Evolutionary conservation across 2,888 invertebrate species (phyloP), one percentile per base, ranked within the genome.

Genomic region (Branchipolynoe longqiensis): DNA sequence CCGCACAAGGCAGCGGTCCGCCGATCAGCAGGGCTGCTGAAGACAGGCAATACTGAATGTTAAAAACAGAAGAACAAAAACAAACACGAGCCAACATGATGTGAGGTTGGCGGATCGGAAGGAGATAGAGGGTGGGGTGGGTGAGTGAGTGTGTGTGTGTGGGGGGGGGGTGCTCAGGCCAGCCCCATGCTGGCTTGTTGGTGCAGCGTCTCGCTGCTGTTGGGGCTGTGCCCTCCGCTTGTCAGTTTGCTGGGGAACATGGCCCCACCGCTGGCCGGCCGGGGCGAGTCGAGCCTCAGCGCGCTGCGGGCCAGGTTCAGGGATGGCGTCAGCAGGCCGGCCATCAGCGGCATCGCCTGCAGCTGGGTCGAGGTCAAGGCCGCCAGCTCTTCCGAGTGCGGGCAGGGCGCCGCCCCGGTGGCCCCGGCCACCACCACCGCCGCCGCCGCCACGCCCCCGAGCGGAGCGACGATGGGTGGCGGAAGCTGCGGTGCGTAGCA

Each of bases 201-300:
- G 40, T 74, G 74, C 31, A 85, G 28, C 12, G 85, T 82, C 31
- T 85, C 84, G 38, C 85, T 85, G 54, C 82, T 85, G 64, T 85
- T 83, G 0, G 87, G 87, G 36, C 87, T 87, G 85, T 87, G 87
- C 0, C 87, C 87, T 8, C 87, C 87, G 8, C 85, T 85, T 14
- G 83, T 85, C 36, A 87, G 56, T 33, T 54, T 83, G 62, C 41
- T 38, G 4, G 87, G 87, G 33, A 85, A 78, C 83, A 85, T 74
- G 69, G 85, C 58, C 22, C 56, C 40, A 18, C 56, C 22, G 28
- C 31, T 59, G n/a, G 25, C 40, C 40, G 58, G 54, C 22, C 28
- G 18, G 28, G 36, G 40, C 14, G 28, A 82, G 25, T 36, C 40
- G 41, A 12, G 31, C n/a, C 14, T 25, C 31, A 31, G 58, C 28